phyloP scores from a whole-genome alignment of 2,113 vertebrate genomes.

The Oostethus manadensis region DNA sequence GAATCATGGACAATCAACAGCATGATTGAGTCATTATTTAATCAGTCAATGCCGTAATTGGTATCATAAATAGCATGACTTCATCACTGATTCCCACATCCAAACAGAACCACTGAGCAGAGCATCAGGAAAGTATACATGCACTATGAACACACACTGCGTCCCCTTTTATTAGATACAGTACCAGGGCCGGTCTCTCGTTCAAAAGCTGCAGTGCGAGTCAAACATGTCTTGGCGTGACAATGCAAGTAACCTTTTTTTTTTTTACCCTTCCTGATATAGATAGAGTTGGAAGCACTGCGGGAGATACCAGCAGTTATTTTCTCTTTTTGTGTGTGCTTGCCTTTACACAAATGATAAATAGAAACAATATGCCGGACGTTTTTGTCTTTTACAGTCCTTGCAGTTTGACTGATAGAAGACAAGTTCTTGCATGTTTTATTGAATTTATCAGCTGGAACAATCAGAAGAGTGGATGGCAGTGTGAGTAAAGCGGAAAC shows the following conservation, averaged over 20 bases:
- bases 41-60: no score
- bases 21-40: no score
- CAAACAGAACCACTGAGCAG: no score
- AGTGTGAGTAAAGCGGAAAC: no score
- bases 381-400: no score
- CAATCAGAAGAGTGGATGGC: no score
- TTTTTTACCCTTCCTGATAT: conserved; percentile 61
- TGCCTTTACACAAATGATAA: conserved; percentile 32
- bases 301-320: conserved; percentile 62
- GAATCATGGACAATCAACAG: no score
- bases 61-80: no score
- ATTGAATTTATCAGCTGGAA: no score
- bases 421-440: conserved; percentile 7
- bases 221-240: conserved; percentile 75
- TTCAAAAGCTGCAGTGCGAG: conserved; percentile 69
- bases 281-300: conserved; percentile 54
- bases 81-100: no score
- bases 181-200: conserved; percentile 69
- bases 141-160: conserved; percentile 3
- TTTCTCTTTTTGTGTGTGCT: conserved; percentile 50
- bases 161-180: conserved; percentile 68
- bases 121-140: conserved; percentile 5
- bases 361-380: neutral
- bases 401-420: conserved; percentile 25
- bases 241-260: conserved; percentile 75